Evolutionary conservation across 2,888 invertebrate genomes (phyloP), one percentile per base, ranked within the genome.

Genomic region (Acrocera orbiculus): DNA sequence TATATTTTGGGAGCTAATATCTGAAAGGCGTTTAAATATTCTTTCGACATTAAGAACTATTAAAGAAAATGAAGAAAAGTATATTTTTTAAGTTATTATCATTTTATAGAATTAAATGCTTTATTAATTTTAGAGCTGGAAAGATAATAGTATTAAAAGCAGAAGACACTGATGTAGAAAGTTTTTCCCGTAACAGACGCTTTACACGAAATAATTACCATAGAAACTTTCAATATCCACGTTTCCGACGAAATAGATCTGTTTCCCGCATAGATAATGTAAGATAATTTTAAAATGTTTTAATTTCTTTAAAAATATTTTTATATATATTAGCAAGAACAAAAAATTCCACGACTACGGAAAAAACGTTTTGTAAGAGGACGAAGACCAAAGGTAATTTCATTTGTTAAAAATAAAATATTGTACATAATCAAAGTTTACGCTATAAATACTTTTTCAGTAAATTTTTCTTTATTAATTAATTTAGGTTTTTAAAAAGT

Each of bases 1-100:
- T n/a, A 72, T 87, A 24, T 66, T 77, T 49, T 87, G 87, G 87
- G 71, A 76, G 44, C 54, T 80, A 41, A 61, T 86, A 34, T 79
- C 79, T 19, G 67, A 71, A 46, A 69, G 79, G 32, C 73, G 77
- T 40, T 54, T 86, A 15, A 70, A 70, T 46, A 66, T 73, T 33
- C 76, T 83, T 63, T 79, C 80, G 6, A 68, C 81, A 33, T 62
- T 87, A 40, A 72, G 74, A 41, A 68, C 70, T 40, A 62, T 86
- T 30, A 67, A 74, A 40, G 71, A 74, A 35, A 65, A 66, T 38
- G 72, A 76, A 46, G 72, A 76, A 62, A 68, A 70, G 73, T 76
- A 52, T 65, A 10, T 16, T 20, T 27, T 27, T 13, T 30, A 13
- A 19, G n/a, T 19, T 5, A 28, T 8, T 16, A 6, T 28, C 9